phyloP scores from a whole-genome alignment of 35 echinoderm and acorn worm genomes.

The Holothuria glaberrima region DNA sequence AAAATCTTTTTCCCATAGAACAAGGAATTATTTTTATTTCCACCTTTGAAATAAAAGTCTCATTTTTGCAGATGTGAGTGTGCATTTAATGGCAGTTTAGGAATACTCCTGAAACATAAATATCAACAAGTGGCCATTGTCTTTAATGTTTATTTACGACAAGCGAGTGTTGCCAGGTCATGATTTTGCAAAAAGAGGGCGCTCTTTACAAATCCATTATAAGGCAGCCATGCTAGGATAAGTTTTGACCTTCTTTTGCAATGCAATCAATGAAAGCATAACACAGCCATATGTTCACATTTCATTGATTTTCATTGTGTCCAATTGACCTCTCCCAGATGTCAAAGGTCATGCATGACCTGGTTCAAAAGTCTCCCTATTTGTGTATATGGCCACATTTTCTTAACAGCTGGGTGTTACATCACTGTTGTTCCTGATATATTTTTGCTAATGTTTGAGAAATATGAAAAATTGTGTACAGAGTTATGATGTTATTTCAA shows the following conservation, averaged over 20 bases:
- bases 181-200: no score
- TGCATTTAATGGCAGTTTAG: no score
- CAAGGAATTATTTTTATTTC: no score
- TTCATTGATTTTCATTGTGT: not conserved
- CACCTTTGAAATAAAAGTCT: no score
- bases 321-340: not conserved
- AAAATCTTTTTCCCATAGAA: no score
- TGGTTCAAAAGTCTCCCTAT: not conserved
- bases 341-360: not conserved
- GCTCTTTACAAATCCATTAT: not conserved
- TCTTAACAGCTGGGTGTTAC: not conserved
- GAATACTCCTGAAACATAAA: no score
- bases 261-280: not conserved
- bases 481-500: constrained; percentile 30
- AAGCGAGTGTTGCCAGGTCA: no score
- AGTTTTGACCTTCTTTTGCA: not conserved
- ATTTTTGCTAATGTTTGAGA: constrained; percentile 51
- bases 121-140: no score
- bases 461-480: constrained; percentile 25
- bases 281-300: not conserved
- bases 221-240: not conserved
- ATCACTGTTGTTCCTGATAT: constrained; percentile 27
- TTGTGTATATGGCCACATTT: not conserved
- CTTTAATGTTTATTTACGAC: no score
- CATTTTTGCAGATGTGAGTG: no score